phyloP scores from a whole-genome alignment of 2,797 vertebrate species.

The Nasua narica region DNA sequence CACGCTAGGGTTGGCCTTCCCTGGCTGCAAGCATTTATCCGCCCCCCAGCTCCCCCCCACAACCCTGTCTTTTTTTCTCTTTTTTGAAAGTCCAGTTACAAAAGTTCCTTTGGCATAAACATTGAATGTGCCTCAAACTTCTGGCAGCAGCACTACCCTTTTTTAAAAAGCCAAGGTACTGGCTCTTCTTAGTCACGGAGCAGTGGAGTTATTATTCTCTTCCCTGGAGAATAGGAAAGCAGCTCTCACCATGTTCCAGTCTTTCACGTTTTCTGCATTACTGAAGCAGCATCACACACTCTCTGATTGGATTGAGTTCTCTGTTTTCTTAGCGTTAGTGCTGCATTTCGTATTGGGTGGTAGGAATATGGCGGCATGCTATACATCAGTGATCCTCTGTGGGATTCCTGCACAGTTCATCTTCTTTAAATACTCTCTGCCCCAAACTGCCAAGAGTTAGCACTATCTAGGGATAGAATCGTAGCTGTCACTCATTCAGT shows the following conservation, averaged over 20 bases:
- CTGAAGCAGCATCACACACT: not conserved
- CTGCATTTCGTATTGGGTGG: not conserved
- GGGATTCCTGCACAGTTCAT: not conserved
- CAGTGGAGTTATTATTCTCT: not conserved
- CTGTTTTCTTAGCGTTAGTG: not conserved
- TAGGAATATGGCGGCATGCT: not conserved
- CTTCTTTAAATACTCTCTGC: not conserved
- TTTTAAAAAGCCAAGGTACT: not conserved
- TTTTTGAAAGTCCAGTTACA: not conserved
- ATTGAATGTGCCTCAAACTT: not conserved
- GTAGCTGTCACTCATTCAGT: not conserved
- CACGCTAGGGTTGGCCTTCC: not conserved
- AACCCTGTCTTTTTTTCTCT: not conserved
- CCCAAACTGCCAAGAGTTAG: not conserved
- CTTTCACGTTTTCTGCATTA: not conserved
- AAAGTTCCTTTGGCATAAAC: not conserved
- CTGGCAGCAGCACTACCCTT: not conserved
- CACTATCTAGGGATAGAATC: not conserved
- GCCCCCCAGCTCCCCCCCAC: rapidly evolving
- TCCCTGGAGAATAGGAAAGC: not conserved
- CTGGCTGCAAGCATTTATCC: not conserved
- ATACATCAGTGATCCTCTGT: not conserved
- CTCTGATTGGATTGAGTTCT: not conserved
- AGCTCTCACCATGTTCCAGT: not conserved
- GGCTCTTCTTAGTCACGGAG: not conserved